Base-by-base conservation (phyloP, 2,888 invertebrate genomes). In the Mayetiola destructor region DNA sequence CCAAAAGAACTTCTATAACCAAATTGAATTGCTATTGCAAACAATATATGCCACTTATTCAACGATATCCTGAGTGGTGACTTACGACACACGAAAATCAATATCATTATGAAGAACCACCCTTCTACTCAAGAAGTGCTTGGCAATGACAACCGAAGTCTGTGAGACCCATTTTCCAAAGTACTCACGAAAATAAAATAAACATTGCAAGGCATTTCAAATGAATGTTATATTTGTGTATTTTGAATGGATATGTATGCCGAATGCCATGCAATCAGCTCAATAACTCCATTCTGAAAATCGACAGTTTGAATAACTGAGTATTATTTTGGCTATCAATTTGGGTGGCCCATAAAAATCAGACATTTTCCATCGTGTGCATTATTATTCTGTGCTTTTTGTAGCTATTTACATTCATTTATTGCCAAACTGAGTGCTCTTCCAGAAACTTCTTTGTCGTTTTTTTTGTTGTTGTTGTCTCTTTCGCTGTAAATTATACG, bases 111-210 rank as follows among this genome's bases (percentile, higher is more conserved):
- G 27, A n/a, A n/a, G n/a, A 27, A 16, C 27, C 48, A 48, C 48
- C 48, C 48, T 27, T 27, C 12, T 23, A 14, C 42, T 42, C 21
- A 42, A 42, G 23, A 42, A 42, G 42, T 6, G 18, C 20, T 39
- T 16, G 27, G 16, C 14, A 14, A 4, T n/a, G 23, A 42, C 6
- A 23, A 23, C 8, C n/a, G 42, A 5, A 42, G 32, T 32, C 4
- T 12, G 23, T 5, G 6, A 48, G 42, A 23, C 42, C 23, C 27
- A 48, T 48, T 48, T 27, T 9, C 18, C 23, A 23, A 42, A 48
- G 27, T 48, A 48, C 18, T 48, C n/a, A 48, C 48, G 48, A 23
- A 48, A 48, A 48, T 48, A 48, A 48, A 27, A 48, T 48, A 48
- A 48, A 48, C 27, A 48, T 16, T 27, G 27, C 2, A n/a, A 27